Base-by-base conservation (phyloP, 2,888 invertebrate genomes). In the Epistrophe grossulariae region DNA sequence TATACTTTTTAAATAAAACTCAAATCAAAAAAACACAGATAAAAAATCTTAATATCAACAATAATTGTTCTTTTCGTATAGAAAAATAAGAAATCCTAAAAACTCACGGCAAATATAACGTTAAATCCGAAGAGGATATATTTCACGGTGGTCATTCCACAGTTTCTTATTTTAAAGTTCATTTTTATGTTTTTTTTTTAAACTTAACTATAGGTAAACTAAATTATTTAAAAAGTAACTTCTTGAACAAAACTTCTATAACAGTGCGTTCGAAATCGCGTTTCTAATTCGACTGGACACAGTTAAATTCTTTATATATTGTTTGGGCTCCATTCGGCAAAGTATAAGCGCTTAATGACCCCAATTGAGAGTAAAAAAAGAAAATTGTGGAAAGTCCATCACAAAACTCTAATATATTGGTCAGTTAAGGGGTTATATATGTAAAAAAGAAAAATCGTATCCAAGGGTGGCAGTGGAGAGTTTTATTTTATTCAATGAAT, bases 61-160 rank as follows among this genome's bases (percentile, higher is more conserved):
- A n/a, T n/a, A n/a, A n/a, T n/a, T n/a, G n/a, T n/a, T n/a, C 43
- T 4, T 43, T 13, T 6, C 15, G 6, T 43, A 15, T 4, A 43
- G 5, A 3, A 15, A 15, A 15, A n/a, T n/a, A 43, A 7, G 5
- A 6, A 43, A 38, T 43, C 6, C 15, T 43, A 43, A 15, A 4
- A 13, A 43, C 95, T 94, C 92, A 95, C 95, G 90, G 95, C 94
- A 92, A 95, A 95, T 38, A 95, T 92, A 50, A 95, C 92, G 92
- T 95, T 95, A 91, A 95, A 95, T 89, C 94, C 92, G 90, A 95
- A 95, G 60, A 95, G 91, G 57, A 95, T 91, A 89, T 95, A 95
- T 92, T 95, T 95, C 77, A 95, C 94, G 64, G 94, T 90, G 89
- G 92, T 94, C 93, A 94, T 94, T 78, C 94, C 94, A 83, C 94